Evolutionary conservation across 2,888 invertebrate genomes (phyloP), one percentile per base, ranked within the genome.

Genomic region (Conus canariensis): DNA sequence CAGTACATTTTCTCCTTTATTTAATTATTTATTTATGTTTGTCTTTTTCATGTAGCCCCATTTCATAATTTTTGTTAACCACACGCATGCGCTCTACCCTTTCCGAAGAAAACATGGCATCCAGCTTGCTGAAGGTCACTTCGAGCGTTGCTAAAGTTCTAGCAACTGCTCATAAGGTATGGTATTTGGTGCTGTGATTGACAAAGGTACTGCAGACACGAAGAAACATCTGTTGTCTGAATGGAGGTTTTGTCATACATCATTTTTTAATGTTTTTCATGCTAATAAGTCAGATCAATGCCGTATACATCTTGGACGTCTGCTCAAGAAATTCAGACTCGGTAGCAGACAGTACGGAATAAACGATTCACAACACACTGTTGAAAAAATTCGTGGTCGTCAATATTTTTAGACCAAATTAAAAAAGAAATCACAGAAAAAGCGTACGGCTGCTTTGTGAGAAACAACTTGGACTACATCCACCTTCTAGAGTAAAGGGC

Each of bases 91-190:
- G 89, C 59, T n/a, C 3, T n/a, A n/a, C 58, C 25, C 70, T 85
- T 67, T 87, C 64, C 80, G 30, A 12, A 22, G 83, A 82, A 90
- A 94, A 94, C 91, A 95, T 95, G 95, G 95, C 95, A 91, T 91
- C 95, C 70, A 92, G 93, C 67, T 89, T 95, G 91, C 83, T 94
- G 92, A 94, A 94, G 93, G 93, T 95, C 92, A 92, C 94, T 91
- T 91, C 92, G 58, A 90, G 93, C 83, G 88, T 91, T 86, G 91
- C 92, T 70, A 92, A 91, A 93, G 88, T 90, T 90, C 64, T 92
- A 70, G 92, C 92, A 82, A 90, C 87, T 25, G 88, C 92, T 82
- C 90, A 90, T 85, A 92, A 92, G 93, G 93, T 94, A 92, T 64
- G 25, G 10, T 80, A 2, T 58, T 83, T 83, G 10, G 58, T 58